Conservation (phyloP, 2,888 invertebrate species). For the Caenorhabditis japonica region DNA sequence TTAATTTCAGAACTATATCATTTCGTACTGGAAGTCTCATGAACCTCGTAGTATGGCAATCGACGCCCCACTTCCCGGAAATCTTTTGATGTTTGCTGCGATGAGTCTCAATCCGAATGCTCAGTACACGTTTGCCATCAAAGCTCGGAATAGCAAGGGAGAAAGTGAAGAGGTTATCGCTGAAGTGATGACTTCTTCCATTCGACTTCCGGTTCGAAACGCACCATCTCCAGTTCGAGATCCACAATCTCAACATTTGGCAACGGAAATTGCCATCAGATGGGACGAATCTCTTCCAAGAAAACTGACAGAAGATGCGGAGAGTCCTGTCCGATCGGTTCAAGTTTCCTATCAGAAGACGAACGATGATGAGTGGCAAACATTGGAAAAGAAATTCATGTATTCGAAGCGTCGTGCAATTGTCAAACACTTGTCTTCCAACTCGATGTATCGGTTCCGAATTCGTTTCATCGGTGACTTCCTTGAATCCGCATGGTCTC, state of each 20-base stretch:
- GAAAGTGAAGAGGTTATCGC: constrained; percentile 81
- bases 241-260: constrained; percentile 48
- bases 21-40: constrained; percentile 61
- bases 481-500: constrained; percentile 92
- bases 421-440: constrained; percentile 80
- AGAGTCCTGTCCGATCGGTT: constrained; percentile 45
- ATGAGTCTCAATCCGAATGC: constrained; percentile 56
- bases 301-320: constrained; percentile 34
- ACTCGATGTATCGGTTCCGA: constrained; percentile 85
- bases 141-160: constrained; percentile 52
- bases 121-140: constrained; percentile 56
- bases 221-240: constrained; percentile 67
- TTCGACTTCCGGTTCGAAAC: constrained; percentile 61
- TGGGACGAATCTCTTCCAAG: constrained; percentile 57
- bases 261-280: constrained; percentile 60
- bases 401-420: constrained; percentile 40
- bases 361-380: constrained; percentile 71
- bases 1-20: constrained; percentile 56
- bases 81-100: constrained; percentile 53
- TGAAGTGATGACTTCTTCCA: constrained; percentile 66
- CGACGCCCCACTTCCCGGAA: constrained; percentile 50
- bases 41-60: constrained; percentile 57
- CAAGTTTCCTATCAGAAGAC: constrained; percentile 68
- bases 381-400: constrained; percentile 43
- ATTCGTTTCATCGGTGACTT: constrained; percentile 96